Evolutionary conservation across 2,888 invertebrate species (phyloP), one percentile per base, ranked within the genome.

Genomic region (Hylaea fasciaria): DNA sequence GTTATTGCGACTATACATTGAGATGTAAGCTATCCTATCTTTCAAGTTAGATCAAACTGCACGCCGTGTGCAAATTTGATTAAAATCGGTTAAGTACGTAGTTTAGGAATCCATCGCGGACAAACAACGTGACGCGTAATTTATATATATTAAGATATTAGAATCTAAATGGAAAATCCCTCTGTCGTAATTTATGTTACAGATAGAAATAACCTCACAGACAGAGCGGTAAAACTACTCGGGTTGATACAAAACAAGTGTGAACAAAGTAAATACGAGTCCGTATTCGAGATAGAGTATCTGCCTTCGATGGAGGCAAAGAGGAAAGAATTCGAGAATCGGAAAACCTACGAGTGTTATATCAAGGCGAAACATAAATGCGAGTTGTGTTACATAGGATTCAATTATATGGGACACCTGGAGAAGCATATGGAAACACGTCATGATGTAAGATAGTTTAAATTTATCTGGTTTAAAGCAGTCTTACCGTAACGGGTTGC

Each of bases 271-370:
- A n/a, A 46, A 1, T 60, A 55, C 46, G 60, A 51, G 11, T 8
- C 50, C 5, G 49, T 60, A 9, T 60, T 60, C n/a, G 32, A 41
- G 0, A 60, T 60, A 4, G 50, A 55, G 13, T 60, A 60, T 22
- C 22, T 51, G 2, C 51, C 55, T 14, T 55, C 55, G 0, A 17
- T 46, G 17, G 45, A 60, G 28, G 53, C 51, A 35, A 48, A 52
- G 32, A 8, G 16, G 12, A 55, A 55, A 12, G 63, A 56, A 11
- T 59, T 59, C 9, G 51, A 47, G 8, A 55, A 22, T 5, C 37
- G 62, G 32, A 37, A 48, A 7, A 47, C 32, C 0, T 55, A 47
- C 10, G 22, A 39, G 11, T 39, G 45, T 4, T 63, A 45, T 29
- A 3, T 52, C 4, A 48, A 48, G 5, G 55, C 58, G 0, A 43